A percentile compares a stretch with the other conserved stretches of the same genome.
phyloP scores from a whole-genome alignment of 2,113 vertebrate species.

The Trochalopteron elliotii region DNA sequence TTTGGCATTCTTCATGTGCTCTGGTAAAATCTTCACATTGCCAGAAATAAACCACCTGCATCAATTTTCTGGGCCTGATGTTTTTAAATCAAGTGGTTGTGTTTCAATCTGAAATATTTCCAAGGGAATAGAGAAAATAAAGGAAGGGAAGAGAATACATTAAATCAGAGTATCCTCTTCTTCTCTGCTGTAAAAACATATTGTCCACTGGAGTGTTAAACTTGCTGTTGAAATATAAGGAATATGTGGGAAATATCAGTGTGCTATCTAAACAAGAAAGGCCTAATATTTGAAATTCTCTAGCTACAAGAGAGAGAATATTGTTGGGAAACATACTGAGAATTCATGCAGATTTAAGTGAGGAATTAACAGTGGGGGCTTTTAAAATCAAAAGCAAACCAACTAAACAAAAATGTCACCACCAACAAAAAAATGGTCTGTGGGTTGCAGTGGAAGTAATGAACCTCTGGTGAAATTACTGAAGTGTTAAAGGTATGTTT shows the following conservation, averaged over 20 bases:
- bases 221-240: not conserved
- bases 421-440: not conserved
- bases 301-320: not conserved
- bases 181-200: not conserved
- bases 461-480: not conserved
- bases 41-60: not conserved
- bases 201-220: not conserved
- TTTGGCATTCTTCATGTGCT: not conserved
- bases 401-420: not conserved
- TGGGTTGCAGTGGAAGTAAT: not conserved
- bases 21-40: not conserved
- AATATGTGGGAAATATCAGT: not conserved
- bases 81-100: not conserved
- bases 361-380: rapidly evolving
- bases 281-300: not conserved
- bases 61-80: not conserved
- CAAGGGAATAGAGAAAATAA: not conserved
- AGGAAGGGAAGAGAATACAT: rapidly evolving
- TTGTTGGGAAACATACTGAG: not conserved
- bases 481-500: not conserved
- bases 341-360: not conserved
- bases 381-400: not conserved
- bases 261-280: not conserved
- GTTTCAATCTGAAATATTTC: not conserved
- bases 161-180: not conserved